A percentile compares a stretch with the other conserved stretches of the same genome.
phyloP scores from a whole-genome alignment of 1,140 invertebrate genomes.

The Panagrolaimus sp. region DNA sequence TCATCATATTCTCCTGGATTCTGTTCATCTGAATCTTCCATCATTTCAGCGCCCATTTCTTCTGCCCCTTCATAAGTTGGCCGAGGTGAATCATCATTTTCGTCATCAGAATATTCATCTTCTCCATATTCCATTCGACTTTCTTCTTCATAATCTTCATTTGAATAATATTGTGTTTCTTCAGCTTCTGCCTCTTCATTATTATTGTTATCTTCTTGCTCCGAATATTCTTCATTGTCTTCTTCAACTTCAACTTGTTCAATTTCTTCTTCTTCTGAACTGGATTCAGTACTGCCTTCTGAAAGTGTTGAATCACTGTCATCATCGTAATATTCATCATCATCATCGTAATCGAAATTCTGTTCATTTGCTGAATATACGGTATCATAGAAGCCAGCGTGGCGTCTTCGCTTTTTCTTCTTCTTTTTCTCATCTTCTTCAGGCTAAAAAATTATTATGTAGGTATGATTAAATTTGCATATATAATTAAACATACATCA shows the following conservation, averaged over 20 bases:
- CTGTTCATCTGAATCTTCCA: conserved; percentile 28
- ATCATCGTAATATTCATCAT: too few species aligned
- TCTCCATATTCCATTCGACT: neutral
- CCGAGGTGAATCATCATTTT: conserved; percentile 16
- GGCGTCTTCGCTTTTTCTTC: too few species aligned
- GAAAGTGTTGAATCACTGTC: too few species aligned
- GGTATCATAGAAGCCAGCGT: too few species aligned
- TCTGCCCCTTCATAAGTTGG: conserved; percentile 23
- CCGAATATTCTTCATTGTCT: neutral
- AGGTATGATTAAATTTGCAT: too few species aligned
- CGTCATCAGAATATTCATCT: conserved; percentile 24
- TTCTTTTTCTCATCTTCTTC: too few species aligned
- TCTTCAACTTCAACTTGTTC: neutral
- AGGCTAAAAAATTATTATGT: too few species aligned
- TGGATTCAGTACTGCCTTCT: too few species aligned
- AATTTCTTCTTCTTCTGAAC: neutral
- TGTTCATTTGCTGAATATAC: too few species aligned
- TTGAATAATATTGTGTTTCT: neutral
- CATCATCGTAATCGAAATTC: too few species aligned
- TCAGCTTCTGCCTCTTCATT: neutral
- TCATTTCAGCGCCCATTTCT: conserved; percentile 24
- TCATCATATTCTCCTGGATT: conserved; percentile 23
- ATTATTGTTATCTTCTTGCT: neutral
- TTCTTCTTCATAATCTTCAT: neutral
- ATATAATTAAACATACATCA: too few species aligned